Evolutionary conservation across 2,113 vertebrate species (phyloP).

Genomic region (Suncus etruscus): DNA sequence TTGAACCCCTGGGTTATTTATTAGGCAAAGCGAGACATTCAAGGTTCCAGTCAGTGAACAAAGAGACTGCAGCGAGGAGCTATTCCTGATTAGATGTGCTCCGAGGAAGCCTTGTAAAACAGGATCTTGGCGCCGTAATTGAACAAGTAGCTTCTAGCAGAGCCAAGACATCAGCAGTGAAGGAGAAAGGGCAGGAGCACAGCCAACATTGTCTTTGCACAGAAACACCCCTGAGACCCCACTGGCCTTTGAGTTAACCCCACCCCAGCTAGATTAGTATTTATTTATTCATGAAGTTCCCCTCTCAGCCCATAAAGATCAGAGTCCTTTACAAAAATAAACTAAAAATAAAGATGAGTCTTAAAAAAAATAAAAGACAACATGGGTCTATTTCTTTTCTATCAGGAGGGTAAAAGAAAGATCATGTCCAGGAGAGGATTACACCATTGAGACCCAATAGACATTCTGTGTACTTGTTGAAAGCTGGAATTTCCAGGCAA

Average conservation of each 20-base stretch:
- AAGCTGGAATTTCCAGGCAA: slow-evolving; percentile 55
- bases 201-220: slow-evolving; percentile 58
- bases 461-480: background rate
- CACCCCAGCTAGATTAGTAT: background rate
- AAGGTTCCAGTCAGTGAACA: slow-evolving; percentile 80
- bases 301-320: background rate
- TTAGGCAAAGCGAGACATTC: slow-evolving; percentile 79
- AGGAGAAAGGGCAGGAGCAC: slow-evolving; percentile 63
- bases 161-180: slow-evolving; percentile 74
- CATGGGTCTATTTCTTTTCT: background rate
- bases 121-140: slow-evolving; percentile 68
- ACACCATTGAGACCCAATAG: background rate
- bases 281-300: background rate
- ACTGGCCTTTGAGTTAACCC: slow-evolving; percentile 18
- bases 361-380: background rate
- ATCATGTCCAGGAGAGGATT: background rate
- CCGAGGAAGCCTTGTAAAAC: slow-evolving; percentile 76
- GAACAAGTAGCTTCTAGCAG: slow-evolving; percentile 68
- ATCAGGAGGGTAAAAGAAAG: background rate
- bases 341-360: background rate
- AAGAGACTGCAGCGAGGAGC: slow-evolving; percentile 76
- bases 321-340: slow-evolving; percentile 37
- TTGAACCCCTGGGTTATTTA: slow-evolving; percentile 80
- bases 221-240: slow-evolving; percentile 49
- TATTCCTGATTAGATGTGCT: slow-evolving; percentile 75